phyloP scores from a whole-genome alignment of 2,113 vertebrate species.

The Apteryx mantelli region DNA sequence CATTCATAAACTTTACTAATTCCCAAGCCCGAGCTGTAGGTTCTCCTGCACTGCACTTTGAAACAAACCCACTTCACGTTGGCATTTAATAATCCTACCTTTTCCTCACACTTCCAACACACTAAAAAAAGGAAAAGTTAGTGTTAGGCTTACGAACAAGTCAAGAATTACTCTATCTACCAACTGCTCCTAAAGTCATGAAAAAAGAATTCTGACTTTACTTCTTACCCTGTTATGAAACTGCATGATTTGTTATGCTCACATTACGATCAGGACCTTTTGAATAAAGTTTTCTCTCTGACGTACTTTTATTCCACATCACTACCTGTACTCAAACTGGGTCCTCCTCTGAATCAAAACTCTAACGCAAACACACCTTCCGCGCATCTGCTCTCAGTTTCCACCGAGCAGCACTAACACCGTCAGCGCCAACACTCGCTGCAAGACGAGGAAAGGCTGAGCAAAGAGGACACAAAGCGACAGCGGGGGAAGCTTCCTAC shows the following conservation, averaged over 20 bases:
- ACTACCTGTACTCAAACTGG: neutral
- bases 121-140: neutral
- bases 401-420: rapidly evolving
- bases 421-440: neutral
- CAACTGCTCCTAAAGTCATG: neutral
- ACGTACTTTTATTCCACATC: rapidly evolving
- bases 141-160: neutral
- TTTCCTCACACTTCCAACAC: neutral
- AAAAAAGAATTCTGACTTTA: neutral
- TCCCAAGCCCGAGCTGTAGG: neutral
- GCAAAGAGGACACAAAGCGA: neutral
- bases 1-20: neutral
- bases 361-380: neutral
- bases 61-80: rapidly evolving
- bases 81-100: rapidly evolving
- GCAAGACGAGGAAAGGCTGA: neutral
- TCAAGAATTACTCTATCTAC: neutral
- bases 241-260: neutral
- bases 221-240: neutral
- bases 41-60: neutral
- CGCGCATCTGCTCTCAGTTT: neutral
- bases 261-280: neutral
- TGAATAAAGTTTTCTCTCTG: rapidly evolving
- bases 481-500: slow-evolving; percentile 36
- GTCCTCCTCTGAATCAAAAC: neutral